Conservation (phyloP, 2,113 vertebrate genomes). For the Megatriorchis doriae region DNA sequence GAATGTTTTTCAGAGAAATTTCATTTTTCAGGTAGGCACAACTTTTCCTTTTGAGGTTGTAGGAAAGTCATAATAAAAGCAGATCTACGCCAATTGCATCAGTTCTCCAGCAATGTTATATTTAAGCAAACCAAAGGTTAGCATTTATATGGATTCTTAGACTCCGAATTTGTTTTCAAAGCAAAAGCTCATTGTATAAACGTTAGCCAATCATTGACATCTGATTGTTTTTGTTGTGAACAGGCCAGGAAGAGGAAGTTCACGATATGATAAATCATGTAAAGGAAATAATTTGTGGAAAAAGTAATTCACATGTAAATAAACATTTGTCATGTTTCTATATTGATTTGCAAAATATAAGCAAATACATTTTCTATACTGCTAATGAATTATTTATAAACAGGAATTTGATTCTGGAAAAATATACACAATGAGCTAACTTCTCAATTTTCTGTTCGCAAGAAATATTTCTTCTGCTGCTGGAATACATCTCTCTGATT, state of each 20-base stretch:
- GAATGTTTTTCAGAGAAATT: not conserved
- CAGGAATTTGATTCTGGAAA: not conserved
- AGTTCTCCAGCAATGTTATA: not conserved
- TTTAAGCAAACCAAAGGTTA: not conserved
- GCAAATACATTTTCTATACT: not conserved
- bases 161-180: not conserved
- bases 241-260: not conserved
- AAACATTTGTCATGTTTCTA: not conserved
- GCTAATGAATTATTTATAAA: constrained; percentile 41
- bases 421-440: not conserved
- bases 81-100: not conserved
- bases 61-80: not conserved
- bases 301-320: not conserved
- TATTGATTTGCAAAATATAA: not conserved
- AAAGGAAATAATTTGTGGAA: not conserved
- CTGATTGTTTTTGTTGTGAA: not conserved
- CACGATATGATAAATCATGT: not conserved
- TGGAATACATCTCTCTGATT: not conserved
- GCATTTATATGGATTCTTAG: not conserved
- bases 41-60: not conserved
- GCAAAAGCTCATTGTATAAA: not conserved
- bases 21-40: not conserved
- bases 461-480: not conserved
- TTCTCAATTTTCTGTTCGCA: not conserved
- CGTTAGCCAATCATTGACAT: not conserved